Evolutionary conservation across 2,113 vertebrate genomes (phyloP).

Genomic region (Mus musculus): DNA sequence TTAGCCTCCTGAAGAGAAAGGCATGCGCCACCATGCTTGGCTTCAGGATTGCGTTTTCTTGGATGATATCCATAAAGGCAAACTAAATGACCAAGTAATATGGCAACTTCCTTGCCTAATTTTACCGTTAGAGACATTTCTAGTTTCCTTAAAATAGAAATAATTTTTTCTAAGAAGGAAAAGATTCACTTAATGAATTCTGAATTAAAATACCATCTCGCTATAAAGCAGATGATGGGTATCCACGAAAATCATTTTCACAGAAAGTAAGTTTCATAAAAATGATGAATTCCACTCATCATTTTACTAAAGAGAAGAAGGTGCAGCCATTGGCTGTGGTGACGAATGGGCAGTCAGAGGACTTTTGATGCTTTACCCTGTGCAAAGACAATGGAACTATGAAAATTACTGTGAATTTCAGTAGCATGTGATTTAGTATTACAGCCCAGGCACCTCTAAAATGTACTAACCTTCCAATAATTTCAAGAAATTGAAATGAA

Average conservation of each 20-base stretch:
- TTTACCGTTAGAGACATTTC: slow-evolving; percentile 1
- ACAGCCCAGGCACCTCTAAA: slow-evolving; percentile 77
- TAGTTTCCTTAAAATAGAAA: background rate
- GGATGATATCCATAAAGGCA: background rate
- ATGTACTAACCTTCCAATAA: slow-evolving; percentile 85
- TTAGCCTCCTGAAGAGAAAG: background rate
- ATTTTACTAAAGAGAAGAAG: slow-evolving; percentile 18
- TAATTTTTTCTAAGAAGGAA: background rate
- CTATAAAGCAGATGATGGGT: background rate
- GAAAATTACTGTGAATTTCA: slow-evolving; percentile 74
- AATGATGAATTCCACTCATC: background rate
- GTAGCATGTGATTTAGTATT: slow-evolving; percentile 78
- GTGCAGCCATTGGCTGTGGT: background rate
- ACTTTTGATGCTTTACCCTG: slow-evolving; percentile 16
- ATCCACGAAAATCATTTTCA: background rate
- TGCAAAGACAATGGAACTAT: slow-evolving; percentile 73
- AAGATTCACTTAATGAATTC: background rate
- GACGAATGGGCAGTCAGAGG: background rate
- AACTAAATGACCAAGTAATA: background rate
- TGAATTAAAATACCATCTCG: background rate
- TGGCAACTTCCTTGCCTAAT: slow-evolving; percentile 30
- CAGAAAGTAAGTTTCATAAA: slow-evolving; percentile 44
- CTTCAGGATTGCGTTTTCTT: background rate
- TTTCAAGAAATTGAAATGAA: slow-evolving; percentile 86
- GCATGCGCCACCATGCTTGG: background rate